These are phyloP conservation scores for Camelus bactrianus DNA, from an alignment of 2,113 vertebrate genomes.

Conservation along the genomic window DNA sequence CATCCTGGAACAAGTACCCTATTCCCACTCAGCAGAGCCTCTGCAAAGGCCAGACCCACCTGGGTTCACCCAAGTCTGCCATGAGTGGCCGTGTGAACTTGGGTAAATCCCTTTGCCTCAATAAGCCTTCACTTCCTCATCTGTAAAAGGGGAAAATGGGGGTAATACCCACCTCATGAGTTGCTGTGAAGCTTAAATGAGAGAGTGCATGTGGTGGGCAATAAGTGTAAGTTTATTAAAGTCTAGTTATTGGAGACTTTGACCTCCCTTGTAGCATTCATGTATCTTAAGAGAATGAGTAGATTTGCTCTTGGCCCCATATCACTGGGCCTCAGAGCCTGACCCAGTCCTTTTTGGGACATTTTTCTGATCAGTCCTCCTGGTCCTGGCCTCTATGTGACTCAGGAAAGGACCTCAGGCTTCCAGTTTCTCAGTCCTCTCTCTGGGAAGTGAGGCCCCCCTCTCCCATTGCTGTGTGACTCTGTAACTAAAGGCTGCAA, in stretches of 20 bases:
- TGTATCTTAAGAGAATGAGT: not conserved
- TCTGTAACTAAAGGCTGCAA: not conserved
- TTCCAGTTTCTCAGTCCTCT: not conserved
- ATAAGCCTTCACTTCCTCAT: rapidly evolving
- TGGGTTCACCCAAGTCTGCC: not conserved
- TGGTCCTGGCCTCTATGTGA: not conserved
- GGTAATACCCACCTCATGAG: no score
- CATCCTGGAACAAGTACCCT: not conserved
- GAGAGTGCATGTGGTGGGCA: no score
- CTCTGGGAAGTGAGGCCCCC: not conserved
- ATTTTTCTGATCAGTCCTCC: not conserved
- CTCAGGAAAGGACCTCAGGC: not conserved
- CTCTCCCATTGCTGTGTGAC: no score
- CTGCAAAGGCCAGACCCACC: rapidly evolving
- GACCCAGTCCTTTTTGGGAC: not conserved
- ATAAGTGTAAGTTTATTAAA: not conserved
- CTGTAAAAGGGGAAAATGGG: no score
- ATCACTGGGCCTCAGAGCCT: not conserved
- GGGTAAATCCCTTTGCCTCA: not conserved
- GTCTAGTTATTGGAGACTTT: no score
- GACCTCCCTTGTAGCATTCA: not conserved
- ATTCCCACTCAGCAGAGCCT: not conserved
- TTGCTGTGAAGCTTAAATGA: not conserved
- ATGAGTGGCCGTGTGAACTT: rapidly evolving
- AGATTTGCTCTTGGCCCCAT: no score